These are phyloP conservation scores for Bambusicola thoracicus DNA, from an alignment of 2,113 vertebrate species.

Conservation along the genomic window DNA sequence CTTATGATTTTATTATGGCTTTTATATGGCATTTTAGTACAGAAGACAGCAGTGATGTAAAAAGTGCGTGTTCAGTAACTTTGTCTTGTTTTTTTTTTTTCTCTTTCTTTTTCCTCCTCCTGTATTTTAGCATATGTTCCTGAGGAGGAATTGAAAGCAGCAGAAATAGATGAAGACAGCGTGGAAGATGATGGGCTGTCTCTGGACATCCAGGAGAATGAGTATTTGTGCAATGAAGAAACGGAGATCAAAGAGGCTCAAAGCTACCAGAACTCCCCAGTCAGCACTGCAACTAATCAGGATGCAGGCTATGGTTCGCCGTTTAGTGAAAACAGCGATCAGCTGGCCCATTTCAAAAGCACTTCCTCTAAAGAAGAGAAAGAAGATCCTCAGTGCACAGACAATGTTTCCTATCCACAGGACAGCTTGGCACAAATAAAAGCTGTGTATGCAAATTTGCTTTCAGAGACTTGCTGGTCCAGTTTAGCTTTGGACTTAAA, in stretches of 20 bases:
- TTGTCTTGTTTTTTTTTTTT: constrained; percentile 7
- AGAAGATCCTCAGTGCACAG: constrained; percentile 81
- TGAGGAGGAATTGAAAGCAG: constrained; percentile 93
- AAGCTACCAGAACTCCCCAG: constrained; percentile 95
- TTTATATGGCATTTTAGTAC: constrained; percentile 6
- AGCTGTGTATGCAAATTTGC: constrained; percentile 94
- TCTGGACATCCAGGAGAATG: constrained; percentile 89
- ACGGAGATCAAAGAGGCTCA: constrained; percentile 87
- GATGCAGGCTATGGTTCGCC: constrained; percentile 96
- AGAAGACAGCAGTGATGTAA: neutral
- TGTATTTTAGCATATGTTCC: constrained; percentile 93
- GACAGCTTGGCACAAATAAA: constrained; percentile 99
- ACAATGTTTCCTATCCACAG: constrained; percentile 86
- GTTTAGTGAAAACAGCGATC: constrained; percentile 94
- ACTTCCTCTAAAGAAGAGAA: constrained; percentile 88
- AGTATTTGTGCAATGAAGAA: constrained; percentile 91
- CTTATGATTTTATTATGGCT: no score
- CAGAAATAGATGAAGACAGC: constrained; percentile 87
- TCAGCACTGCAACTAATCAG: constrained; percentile 95
- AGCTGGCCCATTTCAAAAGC: constrained; percentile 89
- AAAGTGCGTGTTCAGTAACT: neutral
- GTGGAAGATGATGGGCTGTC: constrained; percentile 90
- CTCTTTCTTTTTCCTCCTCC: neutral
- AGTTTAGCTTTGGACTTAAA: constrained; percentile 92
- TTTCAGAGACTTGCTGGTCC: constrained; percentile 97